Conservation (phyloP, 2,113 vertebrate genomes). For the mouse (Mus musculus) region DNA sequence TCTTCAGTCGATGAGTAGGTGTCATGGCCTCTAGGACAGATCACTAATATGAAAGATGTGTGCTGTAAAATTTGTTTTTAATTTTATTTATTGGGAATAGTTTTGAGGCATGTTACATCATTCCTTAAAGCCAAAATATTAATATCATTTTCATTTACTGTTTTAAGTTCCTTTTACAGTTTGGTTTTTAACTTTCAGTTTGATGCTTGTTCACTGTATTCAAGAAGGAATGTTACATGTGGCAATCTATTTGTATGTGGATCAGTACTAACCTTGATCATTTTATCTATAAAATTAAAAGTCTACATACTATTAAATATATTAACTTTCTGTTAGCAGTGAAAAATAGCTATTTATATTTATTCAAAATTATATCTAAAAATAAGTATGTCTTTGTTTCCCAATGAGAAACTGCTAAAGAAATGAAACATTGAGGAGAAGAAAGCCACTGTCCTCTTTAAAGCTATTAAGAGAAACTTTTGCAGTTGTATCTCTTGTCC, state of each 20-base stretch:
- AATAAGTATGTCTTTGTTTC: neutral
- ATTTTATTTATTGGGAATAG: neutral
- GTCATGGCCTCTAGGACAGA: neutral
- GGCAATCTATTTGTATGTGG: neutral
- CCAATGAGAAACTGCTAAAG: conserved; percentile 48
- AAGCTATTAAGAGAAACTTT: conserved; percentile 61
- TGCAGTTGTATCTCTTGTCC: neutral
- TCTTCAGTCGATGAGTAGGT: neutral
- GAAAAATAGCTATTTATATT: conserved; percentile 27
- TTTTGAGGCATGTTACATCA: neutral
- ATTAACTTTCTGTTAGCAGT: conserved; percentile 49
- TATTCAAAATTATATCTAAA: neutral
- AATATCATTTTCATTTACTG: neutral
- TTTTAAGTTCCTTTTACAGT: neutral
- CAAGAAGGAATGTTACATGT: neutral
- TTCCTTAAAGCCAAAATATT: conserved; percentile 34
- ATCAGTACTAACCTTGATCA: conserved; percentile 26
- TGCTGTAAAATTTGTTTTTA: neutral
- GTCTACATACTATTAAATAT: neutral
- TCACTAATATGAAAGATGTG: neutral
- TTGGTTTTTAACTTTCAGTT: neutral
- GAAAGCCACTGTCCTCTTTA: conserved; percentile 53
- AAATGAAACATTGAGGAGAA: conserved; percentile 44
- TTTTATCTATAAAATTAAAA: conserved; percentile 43
- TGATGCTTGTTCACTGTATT: neutral